These are phyloP conservation scores for Rhyacophila evoluta DNA, from an alignment of 2,888 invertebrate genomes.

Conservation along the genomic window DNA sequence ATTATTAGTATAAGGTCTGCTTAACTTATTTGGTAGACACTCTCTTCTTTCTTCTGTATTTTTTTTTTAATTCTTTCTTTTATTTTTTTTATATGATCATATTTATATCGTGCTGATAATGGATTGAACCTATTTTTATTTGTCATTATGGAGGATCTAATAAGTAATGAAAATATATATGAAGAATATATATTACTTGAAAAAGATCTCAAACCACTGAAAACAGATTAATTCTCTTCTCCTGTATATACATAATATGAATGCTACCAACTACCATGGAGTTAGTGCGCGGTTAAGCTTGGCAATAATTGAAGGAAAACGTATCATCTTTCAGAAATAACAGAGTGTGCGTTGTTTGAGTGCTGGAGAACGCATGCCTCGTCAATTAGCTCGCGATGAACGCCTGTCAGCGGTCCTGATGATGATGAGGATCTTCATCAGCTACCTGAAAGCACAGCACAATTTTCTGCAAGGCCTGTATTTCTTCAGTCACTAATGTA, in stretches of 20 bases:
- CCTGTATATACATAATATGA: neutral
- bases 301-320: neutral
- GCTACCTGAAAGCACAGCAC: neutral
- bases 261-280: neutral
- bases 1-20: too few species aligned
- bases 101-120: too few species aligned
- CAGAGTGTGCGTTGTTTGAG: neutral
- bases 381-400: neutral
- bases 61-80: too few species aligned
- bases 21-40: too few species aligned
- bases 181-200: neutral
- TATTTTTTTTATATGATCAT: too few species aligned
- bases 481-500: too few species aligned
- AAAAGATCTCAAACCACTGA: neutral
- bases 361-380: neutral
- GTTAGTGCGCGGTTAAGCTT: neutral
- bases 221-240: neutral
- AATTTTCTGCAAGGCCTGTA: too few species aligned
- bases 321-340: constrained; percentile 5
- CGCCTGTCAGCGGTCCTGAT: constrained; percentile 14
- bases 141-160: too few species aligned
- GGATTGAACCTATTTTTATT: too few species aligned
- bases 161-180: too few species aligned
- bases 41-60: too few species aligned
- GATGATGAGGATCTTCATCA: constrained; percentile 18